Evolutionary conservation across 2,113 vertebrate genomes (phyloP), one percentile per base, ranked within the genome.

Genomic region (Mugil cephalus): DNA sequence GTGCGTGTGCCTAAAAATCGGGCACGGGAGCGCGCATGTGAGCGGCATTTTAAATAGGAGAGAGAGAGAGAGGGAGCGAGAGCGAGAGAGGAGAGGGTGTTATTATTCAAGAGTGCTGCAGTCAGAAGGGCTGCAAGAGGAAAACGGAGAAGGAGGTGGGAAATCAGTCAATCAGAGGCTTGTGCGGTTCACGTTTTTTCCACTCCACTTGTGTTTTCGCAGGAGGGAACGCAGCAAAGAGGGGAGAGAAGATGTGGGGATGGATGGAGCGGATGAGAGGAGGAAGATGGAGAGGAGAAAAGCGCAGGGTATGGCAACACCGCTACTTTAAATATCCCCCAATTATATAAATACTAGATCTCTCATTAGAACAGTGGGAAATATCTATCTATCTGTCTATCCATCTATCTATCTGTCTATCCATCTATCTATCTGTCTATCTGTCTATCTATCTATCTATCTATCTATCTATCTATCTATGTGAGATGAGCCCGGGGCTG

Each of bases 21-120:
- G 61, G 40, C 69, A 42, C 69, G 63, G 72, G 72, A 65, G 72
- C 79, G 83, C 79, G 83, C 77, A 6, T 88, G 90, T 92, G 89
- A 92, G 87, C 79, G 58, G 90, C 86, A 92, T 92, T 81, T 73
- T 89, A 92, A 91, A 79, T 42, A 80, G 87, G 10, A 40, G 60
- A 21, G 78, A 67, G 70, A 52, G 42, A 55, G 63, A 58, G 69
- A 38, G 48, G 42, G 75, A 13, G 75, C 45, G 76, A 43, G 59
- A 14, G 40, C 18, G 70, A 60, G 79, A 48, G 58, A 63, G 81
- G 34, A 61, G 66, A 54, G 65, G 64, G 54, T 55, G 67, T 55
- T 75, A 75, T 82, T 84, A 83, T 89, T 83, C 59, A 76, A 65
- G 79, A 86, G 84, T 83, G 89, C 84, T 83, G 89, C 88, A 87